Conservation (phyloP, 2,797 vertebrate genomes). For the Naso thynnoides region DNA sequence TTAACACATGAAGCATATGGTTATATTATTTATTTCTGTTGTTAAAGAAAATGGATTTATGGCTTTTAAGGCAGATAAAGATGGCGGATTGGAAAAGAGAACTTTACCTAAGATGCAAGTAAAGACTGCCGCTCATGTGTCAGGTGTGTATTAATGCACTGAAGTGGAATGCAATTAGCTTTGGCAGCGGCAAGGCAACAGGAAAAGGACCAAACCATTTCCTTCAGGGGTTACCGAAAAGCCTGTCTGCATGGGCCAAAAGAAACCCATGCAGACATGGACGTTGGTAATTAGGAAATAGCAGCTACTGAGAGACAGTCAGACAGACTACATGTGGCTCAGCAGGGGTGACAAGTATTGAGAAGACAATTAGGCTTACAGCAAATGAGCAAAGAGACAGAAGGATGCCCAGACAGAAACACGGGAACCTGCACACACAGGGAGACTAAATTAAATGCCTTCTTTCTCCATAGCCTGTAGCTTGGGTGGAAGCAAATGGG, state of each 20-base stretch:
- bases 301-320: constrained; percentile 20
- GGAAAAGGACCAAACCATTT: neutral
- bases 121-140: neutral
- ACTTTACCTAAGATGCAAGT: neutral
- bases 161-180: neutral
- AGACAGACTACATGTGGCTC: constrained; percentile 47
- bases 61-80: neutral
- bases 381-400: constrained; percentile 37
- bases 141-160: neutral
- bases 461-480: constrained; percentile 12
- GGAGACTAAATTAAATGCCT: constrained; percentile 24
- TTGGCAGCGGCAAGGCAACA: neutral
- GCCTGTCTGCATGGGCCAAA: neutral
- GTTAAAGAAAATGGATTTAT: neutral
- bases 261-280: neutral
- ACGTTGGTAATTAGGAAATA: constrained; percentile 29
- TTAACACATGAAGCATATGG: neutral
- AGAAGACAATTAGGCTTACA: constrained; percentile 56
- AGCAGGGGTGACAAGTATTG: constrained; percentile 43
- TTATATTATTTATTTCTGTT: neutral
- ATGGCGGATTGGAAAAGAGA: constrained; percentile 1
- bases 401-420: constrained; percentile 22
- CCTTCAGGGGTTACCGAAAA: constrained; percentile 6
- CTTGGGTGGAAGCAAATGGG: constrained; percentile 36
- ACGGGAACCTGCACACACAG: constrained; percentile 21